phyloP scores from a whole-genome alignment of 2,113 vertebrate species.

The Leptobrachium leishanense region DNA sequence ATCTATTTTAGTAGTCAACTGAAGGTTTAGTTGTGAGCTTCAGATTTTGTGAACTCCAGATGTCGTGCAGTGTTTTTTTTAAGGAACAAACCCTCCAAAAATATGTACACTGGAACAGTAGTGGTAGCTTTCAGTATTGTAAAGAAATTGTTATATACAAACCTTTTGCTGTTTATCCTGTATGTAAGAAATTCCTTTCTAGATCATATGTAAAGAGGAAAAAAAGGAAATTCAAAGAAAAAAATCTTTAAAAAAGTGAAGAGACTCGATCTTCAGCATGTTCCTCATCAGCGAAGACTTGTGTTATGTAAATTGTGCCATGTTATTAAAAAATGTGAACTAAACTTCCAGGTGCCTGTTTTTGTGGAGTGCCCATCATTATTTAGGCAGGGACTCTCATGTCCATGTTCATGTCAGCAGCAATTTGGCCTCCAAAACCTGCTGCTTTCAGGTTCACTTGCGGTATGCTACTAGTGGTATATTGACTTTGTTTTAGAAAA shows the following conservation, averaged over 20 bases:
- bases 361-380: constrained; percentile 64
- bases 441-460: too few relatives aligned
- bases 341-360: constrained; percentile 73
- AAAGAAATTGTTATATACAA: constrained; percentile 93
- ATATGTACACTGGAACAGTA: constrained; percentile 92
- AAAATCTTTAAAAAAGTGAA: constrained; percentile 72
- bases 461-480: too few relatives aligned
- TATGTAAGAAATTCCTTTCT: constrained; percentile 95
- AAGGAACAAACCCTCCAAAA: constrained; percentile 63
- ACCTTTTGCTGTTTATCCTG: constrained; percentile 94
- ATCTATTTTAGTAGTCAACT: constrained; percentile 99
- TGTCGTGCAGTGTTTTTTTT: constrained; percentile 86
- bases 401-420: neutral
- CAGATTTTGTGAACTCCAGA: constrained; percentile 94
- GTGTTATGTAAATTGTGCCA: constrained; percentile 99
- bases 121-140: constrained; percentile 96
- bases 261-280: constrained; percentile 95
- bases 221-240: constrained; percentile 66
- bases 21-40: constrained; percentile 98
- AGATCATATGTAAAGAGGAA: constrained; percentile 87
- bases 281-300: constrained; percentile 93
- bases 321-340: constrained; percentile 99
- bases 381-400: constrained; percentile 40
- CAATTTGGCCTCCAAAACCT: neutral
- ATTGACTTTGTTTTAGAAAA: too few relatives aligned